Conservation (phyloP, 2,888 invertebrate genomes). For the Aethes cnicana region DNA sequence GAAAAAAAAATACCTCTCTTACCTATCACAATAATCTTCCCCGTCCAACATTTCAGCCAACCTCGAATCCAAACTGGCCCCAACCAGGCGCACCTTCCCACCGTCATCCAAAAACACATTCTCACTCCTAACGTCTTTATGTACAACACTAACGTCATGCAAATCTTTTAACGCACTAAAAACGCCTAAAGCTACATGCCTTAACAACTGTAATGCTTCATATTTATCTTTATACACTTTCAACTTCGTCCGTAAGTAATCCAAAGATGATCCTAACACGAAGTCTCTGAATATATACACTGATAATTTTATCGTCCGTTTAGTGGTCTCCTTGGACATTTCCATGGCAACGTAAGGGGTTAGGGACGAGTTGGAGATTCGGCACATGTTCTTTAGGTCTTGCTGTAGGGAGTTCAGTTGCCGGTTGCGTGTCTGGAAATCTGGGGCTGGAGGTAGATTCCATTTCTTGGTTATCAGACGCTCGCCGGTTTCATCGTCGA, state of each 20-base stretch:
- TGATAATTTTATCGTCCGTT: constrained; percentile 54
- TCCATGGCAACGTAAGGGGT: constrained; percentile 90
- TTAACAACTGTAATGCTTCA: constrained; percentile 72
- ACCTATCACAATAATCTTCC: constrained; percentile 55
- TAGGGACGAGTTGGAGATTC: constrained; percentile 87
- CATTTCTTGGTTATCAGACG: constrained; percentile 89
- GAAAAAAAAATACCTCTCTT: constrained; percentile 22
- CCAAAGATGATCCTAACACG: constrained; percentile 75
- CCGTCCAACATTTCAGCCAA: constrained; percentile 82
- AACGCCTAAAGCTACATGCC: constrained; percentile 87
- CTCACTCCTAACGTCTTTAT: constrained; percentile 89
- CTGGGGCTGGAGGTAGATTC: constrained; percentile 76
- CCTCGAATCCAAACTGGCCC: constrained; percentile 87
- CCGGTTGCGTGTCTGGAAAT: constrained; percentile 72
- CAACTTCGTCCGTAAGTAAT: constrained; percentile 48
- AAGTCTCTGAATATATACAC: constrained; percentile 89
- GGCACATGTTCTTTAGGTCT: constrained; percentile 87
- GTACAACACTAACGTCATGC: constrained; percentile 91
- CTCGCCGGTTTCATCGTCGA: constrained; percentile 88
- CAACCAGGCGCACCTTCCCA: constrained; percentile 84
- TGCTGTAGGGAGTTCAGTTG: constrained; percentile 88
- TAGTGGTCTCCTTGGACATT: constrained; percentile 81
- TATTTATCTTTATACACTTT: constrained; percentile 54
- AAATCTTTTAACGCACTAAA: constrained; percentile 89
- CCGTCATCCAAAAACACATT: constrained; percentile 87